phyloP scores from a whole-genome alignment of 2,797 vertebrate species.

The Phalloptychus januarius region DNA sequence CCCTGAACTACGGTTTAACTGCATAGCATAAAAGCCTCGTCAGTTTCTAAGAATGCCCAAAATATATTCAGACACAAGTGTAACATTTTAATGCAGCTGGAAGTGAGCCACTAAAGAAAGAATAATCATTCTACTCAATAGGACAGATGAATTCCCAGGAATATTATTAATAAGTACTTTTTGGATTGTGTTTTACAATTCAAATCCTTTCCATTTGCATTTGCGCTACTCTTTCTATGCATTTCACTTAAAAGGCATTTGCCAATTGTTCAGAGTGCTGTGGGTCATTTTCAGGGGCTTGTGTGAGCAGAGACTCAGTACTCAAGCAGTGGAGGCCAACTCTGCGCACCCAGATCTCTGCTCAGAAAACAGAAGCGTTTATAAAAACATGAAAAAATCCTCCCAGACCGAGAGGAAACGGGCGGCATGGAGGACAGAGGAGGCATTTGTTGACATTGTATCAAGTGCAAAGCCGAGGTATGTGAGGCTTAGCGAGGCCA shows the following conservation, averaged over 20 bases:
- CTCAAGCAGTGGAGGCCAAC: conserved; percentile 46
- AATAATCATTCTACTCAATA: conserved; percentile 8
- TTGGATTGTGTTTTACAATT: neutral
- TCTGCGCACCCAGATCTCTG: conserved; percentile 67
- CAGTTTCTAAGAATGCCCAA: conserved; percentile 52
- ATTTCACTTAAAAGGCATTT: conserved; percentile 6
- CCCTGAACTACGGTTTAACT: conserved; percentile 53
- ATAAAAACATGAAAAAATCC: conserved; percentile 64
- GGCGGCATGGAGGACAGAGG: conserved; percentile 73
- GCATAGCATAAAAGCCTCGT: conserved; percentile 40
- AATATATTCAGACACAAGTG: conserved; percentile 22
- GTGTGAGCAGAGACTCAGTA: conserved; percentile 23
- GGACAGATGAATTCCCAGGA: conserved; percentile 22
- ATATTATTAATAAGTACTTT: neutral
- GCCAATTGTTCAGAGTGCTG: conserved; percentile 17
- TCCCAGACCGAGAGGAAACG: conserved; percentile 60
- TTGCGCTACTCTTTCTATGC: neutral
- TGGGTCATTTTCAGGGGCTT: conserved; percentile 33
- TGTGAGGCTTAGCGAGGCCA: conserved; percentile 77
- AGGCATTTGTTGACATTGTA: conserved; percentile 80
- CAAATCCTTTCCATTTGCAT: neutral
- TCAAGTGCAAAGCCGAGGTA: conserved; percentile 77
- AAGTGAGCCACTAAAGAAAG: conserved; percentile 19
- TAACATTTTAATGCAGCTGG: conserved; percentile 13
- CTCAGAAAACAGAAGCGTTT: conserved; percentile 72